A percentile compares a stretch with the other conserved stretches of the same genome.
Conservation (phyloP, 2,797 vertebrate genomes). For the Phylloscopus collybita region DNA sequence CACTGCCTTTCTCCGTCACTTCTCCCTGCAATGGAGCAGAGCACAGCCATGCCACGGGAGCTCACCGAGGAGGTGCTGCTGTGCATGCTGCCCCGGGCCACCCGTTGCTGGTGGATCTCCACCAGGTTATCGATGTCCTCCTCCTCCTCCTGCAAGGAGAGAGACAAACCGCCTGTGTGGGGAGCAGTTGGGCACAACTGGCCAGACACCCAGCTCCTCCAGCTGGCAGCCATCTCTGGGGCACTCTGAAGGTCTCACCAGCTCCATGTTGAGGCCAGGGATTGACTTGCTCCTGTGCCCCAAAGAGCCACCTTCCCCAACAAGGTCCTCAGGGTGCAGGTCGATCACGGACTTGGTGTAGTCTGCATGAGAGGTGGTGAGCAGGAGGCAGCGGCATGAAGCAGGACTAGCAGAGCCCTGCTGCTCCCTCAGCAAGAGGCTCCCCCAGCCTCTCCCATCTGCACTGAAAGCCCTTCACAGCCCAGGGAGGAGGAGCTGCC, state of each 20-base stretch:
- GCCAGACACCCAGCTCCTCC: fast-evolving
- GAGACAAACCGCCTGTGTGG: fast-evolving
- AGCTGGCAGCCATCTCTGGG: fast-evolving
- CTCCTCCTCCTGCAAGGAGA: slow-evolving; percentile 49
- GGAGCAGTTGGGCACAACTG: fast-evolving
- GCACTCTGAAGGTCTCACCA: slow-evolving; percentile 69
- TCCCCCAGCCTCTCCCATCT: not conserved
- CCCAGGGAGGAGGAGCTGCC: not conserved
- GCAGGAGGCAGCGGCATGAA: not conserved
- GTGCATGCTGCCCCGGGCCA: no score
- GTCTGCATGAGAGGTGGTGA: slow-evolving; percentile 63
- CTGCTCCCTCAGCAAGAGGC: not conserved
- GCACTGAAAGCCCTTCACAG: fast-evolving
- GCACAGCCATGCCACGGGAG: no score
- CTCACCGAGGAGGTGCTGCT: no score
- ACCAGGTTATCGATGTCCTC: no score
- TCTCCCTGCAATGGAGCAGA: no score
- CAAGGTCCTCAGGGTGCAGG: slow-evolving; percentile 76
- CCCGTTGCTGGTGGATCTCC: no score
- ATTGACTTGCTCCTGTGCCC: slow-evolving; percentile 91
- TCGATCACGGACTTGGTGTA: slow-evolving; percentile 87
- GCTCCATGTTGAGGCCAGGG: slow-evolving; percentile 85
- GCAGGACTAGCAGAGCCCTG: not conserved
- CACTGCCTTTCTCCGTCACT: no score
- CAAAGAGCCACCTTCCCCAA: slow-evolving; percentile 69